Conservation (phyloP, 2,113 vertebrate genomes). For the Poicephalus gulielmi region DNA sequence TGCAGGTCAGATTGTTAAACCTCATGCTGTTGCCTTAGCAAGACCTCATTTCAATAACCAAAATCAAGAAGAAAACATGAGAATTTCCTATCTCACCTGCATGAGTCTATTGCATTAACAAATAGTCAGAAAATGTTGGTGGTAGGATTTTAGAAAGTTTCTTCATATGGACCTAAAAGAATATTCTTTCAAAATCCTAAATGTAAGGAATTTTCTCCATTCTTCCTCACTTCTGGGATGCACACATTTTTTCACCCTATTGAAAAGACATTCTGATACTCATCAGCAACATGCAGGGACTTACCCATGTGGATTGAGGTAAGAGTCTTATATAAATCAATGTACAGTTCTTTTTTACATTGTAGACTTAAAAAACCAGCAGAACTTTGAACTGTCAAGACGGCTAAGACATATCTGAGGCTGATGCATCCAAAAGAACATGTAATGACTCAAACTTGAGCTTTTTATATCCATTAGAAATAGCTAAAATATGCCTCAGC, state of each 20-base stretch:
- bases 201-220: not conserved
- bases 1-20: not conserved
- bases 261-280: not conserved
- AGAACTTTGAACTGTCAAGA: not conserved
- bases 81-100: not conserved
- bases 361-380: not conserved
- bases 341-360: not conserved
- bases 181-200: not conserved
- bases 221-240: not conserved
- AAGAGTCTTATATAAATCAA: not conserved
- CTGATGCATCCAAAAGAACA: not conserved
- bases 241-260: not conserved
- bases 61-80: not conserved
- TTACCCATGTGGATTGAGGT: not conserved
- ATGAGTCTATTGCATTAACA: not conserved
- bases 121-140: not conserved
- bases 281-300: not conserved
- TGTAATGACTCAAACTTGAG: not conserved
- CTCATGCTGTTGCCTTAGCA: not conserved
- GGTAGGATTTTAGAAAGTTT: not conserved
- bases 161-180: not conserved
- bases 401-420: not conserved
- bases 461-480: slow-evolving; percentile 18
- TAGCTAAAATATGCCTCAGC: not conserved
- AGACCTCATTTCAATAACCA: not conserved